Evolutionary conservation across 2,888 invertebrate species (phyloP), one percentile per base, ranked within the genome.

Genomic region (Tubulanus polymorphus): DNA sequence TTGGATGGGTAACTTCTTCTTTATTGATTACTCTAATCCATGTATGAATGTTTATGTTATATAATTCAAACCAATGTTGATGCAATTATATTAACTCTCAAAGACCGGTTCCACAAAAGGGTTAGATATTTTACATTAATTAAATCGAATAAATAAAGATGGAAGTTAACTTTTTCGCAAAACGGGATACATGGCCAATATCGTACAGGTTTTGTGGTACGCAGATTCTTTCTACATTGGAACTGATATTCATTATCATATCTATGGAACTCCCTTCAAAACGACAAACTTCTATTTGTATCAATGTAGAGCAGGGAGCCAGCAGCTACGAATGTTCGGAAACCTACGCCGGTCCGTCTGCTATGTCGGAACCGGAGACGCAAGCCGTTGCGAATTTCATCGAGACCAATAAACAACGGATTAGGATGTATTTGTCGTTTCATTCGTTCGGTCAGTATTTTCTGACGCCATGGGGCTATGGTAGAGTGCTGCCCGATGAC

Each of bases 281-380:
- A 32, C 35, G 35, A 32, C 10, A 32, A 10, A 32, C 10, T 12
- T n/a, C 35, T 32, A 10, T n/a, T 10, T 32, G 35, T 12, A 12
- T 12, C 35, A n/a, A 32, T 54, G 1, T 59, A 73, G 72, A 30
- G 10, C 49, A 60, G 8, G 93, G 93, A 0, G 87, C 91, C 1
- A 91, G 91, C 18, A 86, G 84, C 46, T 87, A 90, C 72, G 89
- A 90, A 0, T 93, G 93, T 66, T 84, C 86, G 23, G 89, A 92
- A 66, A 90, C 87, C 26, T 93, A 85, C 72, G 85, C 89, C 41
- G 94, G 94, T 15, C 80, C 84, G 0, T 73, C 72, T 0, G 83
- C 88, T 0, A 88, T 88, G 73, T 90, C 90, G 0, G 90, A 90
- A 79, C 89, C 89, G 0, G 93, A 94, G 81, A 88, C 90, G 0